phyloP scores from a whole-genome alignment of 2,797 vertebrate genomes.

The Microctenopoma stevenorrisi region DNA sequence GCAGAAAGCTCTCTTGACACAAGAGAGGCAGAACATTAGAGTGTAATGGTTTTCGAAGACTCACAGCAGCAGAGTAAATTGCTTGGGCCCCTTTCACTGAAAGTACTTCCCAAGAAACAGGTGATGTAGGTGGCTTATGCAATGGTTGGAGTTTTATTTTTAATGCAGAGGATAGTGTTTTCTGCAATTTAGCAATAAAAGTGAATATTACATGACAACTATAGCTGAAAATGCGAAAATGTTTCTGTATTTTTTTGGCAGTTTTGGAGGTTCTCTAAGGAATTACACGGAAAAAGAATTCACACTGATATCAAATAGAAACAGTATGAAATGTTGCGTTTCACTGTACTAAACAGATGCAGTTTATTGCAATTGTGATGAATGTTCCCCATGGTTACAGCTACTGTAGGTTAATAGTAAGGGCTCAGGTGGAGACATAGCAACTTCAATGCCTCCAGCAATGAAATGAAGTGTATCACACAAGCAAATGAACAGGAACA shows the following conservation, averaged over 20 bases:
- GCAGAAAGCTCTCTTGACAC: constrained; percentile 77
- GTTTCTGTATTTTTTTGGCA: not conserved
- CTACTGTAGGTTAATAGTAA: constrained; percentile 43
- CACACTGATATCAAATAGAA: constrained; percentile 16
- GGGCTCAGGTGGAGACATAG: constrained; percentile 58
- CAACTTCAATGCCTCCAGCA: constrained; percentile 55
- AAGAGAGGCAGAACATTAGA: constrained; percentile 57
- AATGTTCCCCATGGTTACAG: constrained; percentile 63
- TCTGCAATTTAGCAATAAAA: constrained; percentile 27
- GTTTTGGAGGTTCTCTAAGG: not conserved
- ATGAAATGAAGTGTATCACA: constrained; percentile 49
- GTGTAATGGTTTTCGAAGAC: constrained; percentile 73
- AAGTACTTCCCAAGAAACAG: constrained; percentile 74
- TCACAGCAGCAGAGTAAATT: constrained; percentile 62
- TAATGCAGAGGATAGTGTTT: constrained; percentile 45
- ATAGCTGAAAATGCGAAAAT: constrained; percentile 2
- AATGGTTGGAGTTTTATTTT: constrained; percentile 70
- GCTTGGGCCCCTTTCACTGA: constrained; percentile 66
- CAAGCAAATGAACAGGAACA: constrained; percentile 36
- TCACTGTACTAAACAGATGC: constrained; percentile 16
- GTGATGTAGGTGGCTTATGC: constrained; percentile 75
- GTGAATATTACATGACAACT: constrained; percentile 1
- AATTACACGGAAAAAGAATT: constrained; percentile 7
- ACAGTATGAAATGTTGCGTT: constrained; percentile 25
- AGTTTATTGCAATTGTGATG: constrained; percentile 26